phyloP scores from a whole-genome alignment of 2,888 invertebrate genomes.

The Diachrysia chrysitis region DNA sequence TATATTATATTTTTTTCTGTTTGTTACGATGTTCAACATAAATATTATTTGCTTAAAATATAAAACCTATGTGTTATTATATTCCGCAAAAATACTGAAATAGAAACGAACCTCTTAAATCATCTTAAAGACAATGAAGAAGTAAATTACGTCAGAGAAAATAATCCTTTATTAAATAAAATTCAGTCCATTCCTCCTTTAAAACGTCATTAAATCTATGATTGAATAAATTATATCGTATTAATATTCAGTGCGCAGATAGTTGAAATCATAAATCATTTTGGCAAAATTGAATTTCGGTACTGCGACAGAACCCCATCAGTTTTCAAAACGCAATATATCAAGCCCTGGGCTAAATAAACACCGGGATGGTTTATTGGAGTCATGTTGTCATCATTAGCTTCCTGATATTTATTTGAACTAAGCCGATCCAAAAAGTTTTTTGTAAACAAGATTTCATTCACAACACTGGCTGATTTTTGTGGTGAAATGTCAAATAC shows the following conservation, averaged over 20 bases:
- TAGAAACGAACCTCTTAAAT: not conserved
- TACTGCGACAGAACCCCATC: slow-evolving; percentile 21
- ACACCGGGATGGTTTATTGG: slow-evolving; percentile 15
- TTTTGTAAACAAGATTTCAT: not conserved
- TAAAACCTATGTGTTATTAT: too few relatives aligned
- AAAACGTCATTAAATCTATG: slow-evolving; percentile 24
- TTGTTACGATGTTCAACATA: too few relatives aligned
- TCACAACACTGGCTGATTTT: not conserved
- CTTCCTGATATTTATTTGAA: slow-evolving; percentile 6
- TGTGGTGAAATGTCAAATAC: not conserved
- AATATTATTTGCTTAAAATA: too few relatives aligned
- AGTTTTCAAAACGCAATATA: slow-evolving; percentile 42
- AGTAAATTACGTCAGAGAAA: not conserved
- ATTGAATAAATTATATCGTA: slow-evolving; percentile 42
- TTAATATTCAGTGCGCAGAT: slow-evolving; percentile 36
- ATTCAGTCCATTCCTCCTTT: slow-evolving; percentile 14
- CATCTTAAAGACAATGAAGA: not conserved
- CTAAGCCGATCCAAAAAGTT: not conserved
- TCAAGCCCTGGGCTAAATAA: slow-evolving; percentile 25
- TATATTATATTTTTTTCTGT: too few relatives aligned
- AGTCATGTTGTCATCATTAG: slow-evolving; percentile 5
- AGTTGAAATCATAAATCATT: slow-evolving; percentile 39
- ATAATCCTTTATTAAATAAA: slow-evolving; percentile 7
- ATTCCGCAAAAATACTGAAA: too few relatives aligned
- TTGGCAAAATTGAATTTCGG: slow-evolving; percentile 41